Base-by-base conservation (phyloP, 2,888 invertebrate species). In the Limulus polyphemus region DNA sequence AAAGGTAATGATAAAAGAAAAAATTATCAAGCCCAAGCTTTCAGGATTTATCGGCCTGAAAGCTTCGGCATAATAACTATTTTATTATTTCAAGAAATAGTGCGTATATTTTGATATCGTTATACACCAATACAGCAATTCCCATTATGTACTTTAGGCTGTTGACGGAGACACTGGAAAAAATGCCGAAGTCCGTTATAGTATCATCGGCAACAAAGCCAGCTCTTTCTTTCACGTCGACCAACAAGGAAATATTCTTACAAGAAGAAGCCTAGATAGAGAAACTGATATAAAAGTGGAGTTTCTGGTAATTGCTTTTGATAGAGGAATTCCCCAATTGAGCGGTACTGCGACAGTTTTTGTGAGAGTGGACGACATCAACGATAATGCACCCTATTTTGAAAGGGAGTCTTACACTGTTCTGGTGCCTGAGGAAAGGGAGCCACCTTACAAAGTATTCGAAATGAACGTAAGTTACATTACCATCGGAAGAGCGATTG, bases 371-470 rank as follows among this genome's bases (percentile, higher is more conserved):
- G 87, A 89, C 65, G 91, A 92, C 73, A 88, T 88, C 67, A 92
- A 92, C 72, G 91, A 91, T 72, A 90, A 90, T 72, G 82, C 89
- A 4, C 93, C 93, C 0, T 76, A 83, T 63, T 93, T 94, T 60
- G 69, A 69, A 46, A 64, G 67, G 12, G 68, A 68, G 46, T 68
- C 67, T 11, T 71, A 67, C 50, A 61, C 62, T 10, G 67, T 70
- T 1, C 67, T 66, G 58, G 69, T 71, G 4, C 67, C 68, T 0
- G 71, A 71, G 60, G 71, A 71, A 52, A 64, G 69, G 49, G 67
- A 67, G 16, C 69, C 70, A 13, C 71, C 71, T 3, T 61, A 69
- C n/a, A 68, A 69, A 14, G 69, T 71, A 14, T 68, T 68, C 57
- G 67, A 64, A 52, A 64, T 71, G 55, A 63, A 67, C 56, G 68